A percentile compares a stretch with the other conserved stretches of the same genome.
phyloP scores from a whole-genome alignment of 2,797 vertebrate species.

The Basileuterus tristriatus region DNA sequence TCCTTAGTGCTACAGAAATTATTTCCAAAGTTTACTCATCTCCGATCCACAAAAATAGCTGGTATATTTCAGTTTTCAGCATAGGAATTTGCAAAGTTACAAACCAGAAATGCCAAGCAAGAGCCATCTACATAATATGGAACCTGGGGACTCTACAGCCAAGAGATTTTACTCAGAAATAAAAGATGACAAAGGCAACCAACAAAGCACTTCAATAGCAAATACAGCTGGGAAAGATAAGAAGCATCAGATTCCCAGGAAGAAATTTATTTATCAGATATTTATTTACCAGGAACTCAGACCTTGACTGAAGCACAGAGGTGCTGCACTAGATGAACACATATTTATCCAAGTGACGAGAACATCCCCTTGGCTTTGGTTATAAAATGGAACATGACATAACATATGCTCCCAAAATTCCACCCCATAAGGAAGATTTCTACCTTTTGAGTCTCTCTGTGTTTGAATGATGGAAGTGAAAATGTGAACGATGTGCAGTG shows the following conservation, averaged over 20 bases:
- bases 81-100: neutral
- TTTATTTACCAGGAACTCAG: neutral
- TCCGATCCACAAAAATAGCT: neutral
- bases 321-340: neutral
- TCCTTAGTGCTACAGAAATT: neutral
- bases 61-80: neutral
- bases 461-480: neutral
- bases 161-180: neutral
- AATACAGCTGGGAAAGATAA: neutral
- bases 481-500: neutral
- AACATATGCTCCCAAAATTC: rapidly evolving
- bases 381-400: neutral
- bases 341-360: neutral
- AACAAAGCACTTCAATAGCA: neutral
- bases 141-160: neutral
- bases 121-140: no score
- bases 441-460: neutral
- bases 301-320: neutral
- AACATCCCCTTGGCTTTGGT: neutral
- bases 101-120: neutral
- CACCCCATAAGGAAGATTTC: neutral
- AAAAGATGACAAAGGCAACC: neutral
- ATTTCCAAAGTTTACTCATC: neutral
- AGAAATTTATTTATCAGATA: neutral
- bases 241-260: neutral